Percentiles rank a stretch among this genome's conserved stretches.
phyloP scores from a whole-genome alignment of 2,113 vertebrate genomes.

The Oryzias melastigma region DNA sequence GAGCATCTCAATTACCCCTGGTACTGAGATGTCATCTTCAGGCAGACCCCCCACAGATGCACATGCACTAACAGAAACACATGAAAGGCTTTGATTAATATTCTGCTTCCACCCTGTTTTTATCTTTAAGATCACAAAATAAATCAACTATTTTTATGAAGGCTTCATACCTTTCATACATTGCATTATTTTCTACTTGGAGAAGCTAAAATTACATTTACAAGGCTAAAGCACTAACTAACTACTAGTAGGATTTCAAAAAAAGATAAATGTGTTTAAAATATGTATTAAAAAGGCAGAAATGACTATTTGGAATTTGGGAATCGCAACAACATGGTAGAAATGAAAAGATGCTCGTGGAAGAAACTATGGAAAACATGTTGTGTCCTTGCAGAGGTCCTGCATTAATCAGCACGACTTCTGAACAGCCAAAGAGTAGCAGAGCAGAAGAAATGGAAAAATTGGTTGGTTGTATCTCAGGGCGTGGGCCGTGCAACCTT shows the following conservation, averaged over 20 bases:
- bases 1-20: constrained; percentile 51
- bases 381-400: constrained; percentile 11
- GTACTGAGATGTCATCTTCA: constrained; percentile 26
- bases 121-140: not conserved
- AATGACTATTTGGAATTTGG: not conserved
- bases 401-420: constrained; percentile 57
- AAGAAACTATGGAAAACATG: not conserved
- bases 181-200: not conserved
- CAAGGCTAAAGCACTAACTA: not conserved
- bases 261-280: not conserved
- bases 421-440: constrained; percentile 56
- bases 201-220: not conserved
- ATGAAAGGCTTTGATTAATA: not conserved
- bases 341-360: constrained; percentile 9
- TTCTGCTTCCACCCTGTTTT: not conserved
- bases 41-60: not conserved
- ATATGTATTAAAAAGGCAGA: not conserved
- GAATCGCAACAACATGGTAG: not conserved
- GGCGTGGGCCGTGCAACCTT: constrained; percentile 49
- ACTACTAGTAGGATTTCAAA: not conserved
- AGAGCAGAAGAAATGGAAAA: constrained; percentile 63
- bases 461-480: constrained; percentile 52
- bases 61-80: not conserved
- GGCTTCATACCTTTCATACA: not conserved
- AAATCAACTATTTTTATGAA: too few species aligned